Percentiles rank a stretch among this genome's conserved stretches.
These are phyloP conservation scores for Pseudopleuronectes americanus DNA, from an alignment of 2,797 vertebrate species.

Conservation along the genomic window DNA sequence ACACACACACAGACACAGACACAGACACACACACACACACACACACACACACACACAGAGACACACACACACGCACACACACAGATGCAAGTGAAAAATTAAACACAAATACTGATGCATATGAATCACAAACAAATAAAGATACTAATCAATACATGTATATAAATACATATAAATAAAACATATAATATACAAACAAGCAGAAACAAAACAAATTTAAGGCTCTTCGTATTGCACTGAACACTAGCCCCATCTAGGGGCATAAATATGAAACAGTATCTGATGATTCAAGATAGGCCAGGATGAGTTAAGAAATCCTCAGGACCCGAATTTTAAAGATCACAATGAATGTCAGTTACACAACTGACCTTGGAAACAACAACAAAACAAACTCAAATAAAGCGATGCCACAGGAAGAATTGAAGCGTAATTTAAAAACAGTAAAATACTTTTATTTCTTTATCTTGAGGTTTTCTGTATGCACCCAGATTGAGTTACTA, in stretches of 20 bases:
- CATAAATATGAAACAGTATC: neutral
- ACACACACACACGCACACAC: neutral
- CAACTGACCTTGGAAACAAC: neutral
- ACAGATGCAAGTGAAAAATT: neutral
- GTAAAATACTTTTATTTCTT: no score
- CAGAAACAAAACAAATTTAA: no score
- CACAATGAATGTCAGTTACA: neutral
- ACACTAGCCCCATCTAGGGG: constrained; percentile 55
- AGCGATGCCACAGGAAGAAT: no score
- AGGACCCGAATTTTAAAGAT: neutral
- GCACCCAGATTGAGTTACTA: no score
- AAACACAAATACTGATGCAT: constrained; percentile 11
- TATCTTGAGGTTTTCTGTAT: no score
- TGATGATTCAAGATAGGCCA: neutral
- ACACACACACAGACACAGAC: no score
- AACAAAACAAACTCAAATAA: neutral
- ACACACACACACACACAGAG: neutral
- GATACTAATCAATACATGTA: neutral
- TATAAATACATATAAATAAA: neutral
- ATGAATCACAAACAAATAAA: neutral
- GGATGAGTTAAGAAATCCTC: neutral
- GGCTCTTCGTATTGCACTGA: neutral
- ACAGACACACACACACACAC: constrained; percentile 13
- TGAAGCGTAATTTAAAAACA: no score
- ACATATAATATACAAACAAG: neutral